Base-by-base conservation (phyloP, 2,113 vertebrate genomes). In the Panthera leo region DNA sequence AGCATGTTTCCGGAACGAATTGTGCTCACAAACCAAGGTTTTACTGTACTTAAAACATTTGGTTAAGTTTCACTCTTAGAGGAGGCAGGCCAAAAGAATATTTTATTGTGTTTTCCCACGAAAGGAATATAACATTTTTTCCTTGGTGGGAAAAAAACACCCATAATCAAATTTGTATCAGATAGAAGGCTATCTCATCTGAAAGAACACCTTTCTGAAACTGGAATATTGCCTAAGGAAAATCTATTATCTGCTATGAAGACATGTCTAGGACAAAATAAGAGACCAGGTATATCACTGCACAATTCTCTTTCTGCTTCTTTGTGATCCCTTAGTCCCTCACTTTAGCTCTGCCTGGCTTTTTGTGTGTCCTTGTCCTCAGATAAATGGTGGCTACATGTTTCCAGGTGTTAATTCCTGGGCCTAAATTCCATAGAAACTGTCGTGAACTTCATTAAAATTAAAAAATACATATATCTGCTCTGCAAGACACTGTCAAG, bases 271-370 rank as follows among this genome's bases (percentile, higher is more conserved):
- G 13, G 18, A 6, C 29, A 68, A 45, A 53, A 31, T 31, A 11
- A 42, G 42, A 13, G 12, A 65, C 3, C 1, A 4, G 9, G 6
- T 15, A 0, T 45, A 7, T 80, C 19, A 31, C 21, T 31, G 63
- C 5, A 61, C 0, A 3, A 9, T 23, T 10, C 4, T 21, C 16
- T 34, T 27, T 83, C 75, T 71, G 9, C 53, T 82, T 51, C 9
- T 3, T 16, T 19, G 5, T 14, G 16, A 58, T 31, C 4, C 10
- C n/a, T 94, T 18, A 39, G 0, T 36, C 42, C 5, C 55, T 42
- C 25, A 21, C 18, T 34, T 68, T 16, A 31, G 12, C 19, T 53
- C 34, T 65, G 36, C 61, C 29, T 86, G 9, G 7, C 13, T 19
- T 45, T 31, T 18, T 27, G 4, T 39, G 45, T 36, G 19, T 7